Conservation (phyloP, 2,888 invertebrate species). For the Graphium colonna region DNA sequence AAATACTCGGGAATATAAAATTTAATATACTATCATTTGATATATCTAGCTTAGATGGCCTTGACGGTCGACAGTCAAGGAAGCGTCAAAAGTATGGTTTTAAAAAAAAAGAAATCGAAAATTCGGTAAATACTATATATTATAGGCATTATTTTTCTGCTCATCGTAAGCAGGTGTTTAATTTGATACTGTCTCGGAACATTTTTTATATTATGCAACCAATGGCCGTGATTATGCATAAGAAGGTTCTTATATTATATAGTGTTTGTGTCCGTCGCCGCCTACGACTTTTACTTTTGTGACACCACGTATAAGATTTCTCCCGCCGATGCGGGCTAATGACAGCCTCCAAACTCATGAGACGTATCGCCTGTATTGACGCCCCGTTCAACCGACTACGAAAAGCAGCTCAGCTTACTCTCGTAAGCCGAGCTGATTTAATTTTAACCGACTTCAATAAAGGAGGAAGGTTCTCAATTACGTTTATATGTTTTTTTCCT, state of each 20-base stretch:
- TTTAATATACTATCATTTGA: neutral
- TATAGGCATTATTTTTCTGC: too few species aligned
- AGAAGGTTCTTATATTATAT: slow-evolving; percentile 25
- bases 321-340: slow-evolving; percentile 41
- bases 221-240: slow-evolving; percentile 32
- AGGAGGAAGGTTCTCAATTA: too few species aligned
- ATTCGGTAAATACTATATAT: too few species aligned
- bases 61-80: too few species aligned
- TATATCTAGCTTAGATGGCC: neutral
- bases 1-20: too few species aligned
- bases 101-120: too few species aligned
- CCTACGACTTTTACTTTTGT: slow-evolving; percentile 64
- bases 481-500: too few species aligned
- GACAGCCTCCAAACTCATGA: slow-evolving; percentile 28
- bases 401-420: too few species aligned
- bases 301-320: slow-evolving; percentile 58
- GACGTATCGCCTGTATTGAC: neutral
- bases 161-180: slow-evolving; percentile 7
- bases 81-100: too few species aligned
- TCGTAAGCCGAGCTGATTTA: too few species aligned
- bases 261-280: slow-evolving; percentile 38
- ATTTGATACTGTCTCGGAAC: slow-evolving; percentile 3
- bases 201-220: slow-evolving; percentile 21
- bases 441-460: too few species aligned
- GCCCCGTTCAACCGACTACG: too few species aligned